phyloP scores from a whole-genome alignment of 2,797 vertebrate genomes.

The Manis pentadactyla region DNA sequence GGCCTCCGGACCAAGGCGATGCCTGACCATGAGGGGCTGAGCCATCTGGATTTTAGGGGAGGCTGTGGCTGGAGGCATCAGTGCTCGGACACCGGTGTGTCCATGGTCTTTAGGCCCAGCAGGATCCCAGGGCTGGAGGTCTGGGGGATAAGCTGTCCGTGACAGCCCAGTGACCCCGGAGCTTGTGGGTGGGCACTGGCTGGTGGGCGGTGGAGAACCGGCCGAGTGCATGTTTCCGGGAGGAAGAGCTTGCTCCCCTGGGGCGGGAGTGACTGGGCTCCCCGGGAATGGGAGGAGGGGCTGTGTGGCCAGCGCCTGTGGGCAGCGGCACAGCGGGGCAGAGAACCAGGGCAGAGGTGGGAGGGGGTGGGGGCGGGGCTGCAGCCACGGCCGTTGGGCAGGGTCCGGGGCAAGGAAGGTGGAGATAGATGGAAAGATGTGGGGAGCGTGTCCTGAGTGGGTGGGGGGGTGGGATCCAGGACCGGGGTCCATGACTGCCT shows the following conservation, averaged over 20 bases:
- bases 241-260: background rate
- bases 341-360: accelerated
- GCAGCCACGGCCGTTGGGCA: accelerated
- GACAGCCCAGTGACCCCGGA: background rate
- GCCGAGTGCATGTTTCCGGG: background rate
- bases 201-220: background rate
- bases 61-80: background rate
- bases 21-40: background rate
- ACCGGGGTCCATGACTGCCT: accelerated
- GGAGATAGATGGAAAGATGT: accelerated
- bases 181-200: background rate
- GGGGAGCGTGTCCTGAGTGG: background rate
- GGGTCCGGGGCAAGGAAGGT: too few relatives aligned
- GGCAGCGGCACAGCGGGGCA: background rate
- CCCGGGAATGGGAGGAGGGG: background rate
- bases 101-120: background rate
- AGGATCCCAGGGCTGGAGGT: accelerated
- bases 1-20: accelerated
- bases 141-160: background rate
- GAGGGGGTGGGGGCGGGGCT: too few relatives aligned
- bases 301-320: background rate
- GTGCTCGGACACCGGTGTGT: accelerated
- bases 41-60: accelerated
- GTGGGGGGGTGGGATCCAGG: accelerated
- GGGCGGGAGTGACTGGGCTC: background rate